A percentile compares a stretch with the other conserved stretches of the same genome.
Conservation (phyloP, 2,888 invertebrate species). For the Phaedon cochleariae region DNA sequence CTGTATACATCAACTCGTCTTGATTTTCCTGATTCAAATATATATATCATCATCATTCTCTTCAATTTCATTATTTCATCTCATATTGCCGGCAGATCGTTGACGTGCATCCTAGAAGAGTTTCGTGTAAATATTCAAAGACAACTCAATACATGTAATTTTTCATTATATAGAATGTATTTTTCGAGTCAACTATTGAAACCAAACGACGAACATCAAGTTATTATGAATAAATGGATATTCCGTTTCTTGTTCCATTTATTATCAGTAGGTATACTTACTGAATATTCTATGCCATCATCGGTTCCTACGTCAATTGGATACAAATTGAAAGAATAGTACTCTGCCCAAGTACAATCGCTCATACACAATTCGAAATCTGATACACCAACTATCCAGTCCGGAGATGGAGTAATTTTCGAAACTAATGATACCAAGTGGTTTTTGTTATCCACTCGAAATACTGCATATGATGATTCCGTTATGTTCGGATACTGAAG, state of each 20-base stretch:
- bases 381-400: constrained; percentile 95
- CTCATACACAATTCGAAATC: constrained; percentile 85
- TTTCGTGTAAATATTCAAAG: too few species aligned
- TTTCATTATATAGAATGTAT: too few species aligned
- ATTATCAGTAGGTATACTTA: constrained; percentile 55
- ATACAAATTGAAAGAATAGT: constrained; percentile 82
- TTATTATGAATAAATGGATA: too few species aligned
- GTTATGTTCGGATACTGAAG: constrained; percentile 86
- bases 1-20: too few species aligned
- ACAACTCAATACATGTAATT: too few species aligned
- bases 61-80: too few species aligned
- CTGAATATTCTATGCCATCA: constrained; percentile 84
- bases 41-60: too few species aligned
- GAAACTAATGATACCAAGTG: constrained; percentile 92
- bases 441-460: constrained; percentile 87
- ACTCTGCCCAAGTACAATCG: constrained; percentile 88
- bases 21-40: too few species aligned
- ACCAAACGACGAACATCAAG: too few species aligned
- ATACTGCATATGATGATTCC: constrained; percentile 82
- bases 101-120: too few species aligned
- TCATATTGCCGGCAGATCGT: too few species aligned
- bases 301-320: constrained; percentile 96
- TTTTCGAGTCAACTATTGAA: too few species aligned
- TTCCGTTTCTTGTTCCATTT: neutral
- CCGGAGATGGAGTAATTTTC: constrained; percentile 94